Conservation (phyloP, 2,113 vertebrate genomes). For the Mastomys coucha region DNA sequence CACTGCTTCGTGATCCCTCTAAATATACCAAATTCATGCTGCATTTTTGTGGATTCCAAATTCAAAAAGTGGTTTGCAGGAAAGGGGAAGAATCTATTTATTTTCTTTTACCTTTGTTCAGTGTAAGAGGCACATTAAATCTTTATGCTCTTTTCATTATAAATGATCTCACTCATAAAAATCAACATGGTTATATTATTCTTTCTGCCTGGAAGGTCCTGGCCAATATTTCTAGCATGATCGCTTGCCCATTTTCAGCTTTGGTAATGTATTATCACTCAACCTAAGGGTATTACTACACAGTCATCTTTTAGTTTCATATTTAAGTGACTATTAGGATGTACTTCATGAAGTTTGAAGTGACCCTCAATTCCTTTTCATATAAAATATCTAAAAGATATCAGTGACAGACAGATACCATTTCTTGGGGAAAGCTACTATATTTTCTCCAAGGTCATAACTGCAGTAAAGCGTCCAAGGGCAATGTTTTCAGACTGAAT, state of each 20-base stretch:
- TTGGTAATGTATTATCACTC: conserved; percentile 72
- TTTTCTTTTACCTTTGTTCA: conserved; percentile 57
- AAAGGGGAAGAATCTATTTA: conserved; percentile 12
- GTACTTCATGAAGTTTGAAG: conserved; percentile 78
- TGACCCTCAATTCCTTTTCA: conserved; percentile 69
- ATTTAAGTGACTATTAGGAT: conserved; percentile 74
- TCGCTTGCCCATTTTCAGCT: conserved; percentile 67
- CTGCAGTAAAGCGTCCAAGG: conserved; percentile 74
- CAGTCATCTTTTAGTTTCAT: conserved; percentile 67
- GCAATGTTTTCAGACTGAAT: conserved; percentile 76
- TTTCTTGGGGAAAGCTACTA: conserved; percentile 70
- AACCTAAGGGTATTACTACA: conserved; percentile 68
- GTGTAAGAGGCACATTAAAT: conserved; percentile 53
- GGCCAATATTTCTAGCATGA: conserved; percentile 63
- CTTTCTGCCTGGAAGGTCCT: conserved; percentile 52
- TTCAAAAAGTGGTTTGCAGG: conserved; percentile 19
- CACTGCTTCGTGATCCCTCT: background rate
- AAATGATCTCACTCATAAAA: conserved; percentile 67
- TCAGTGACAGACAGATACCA: conserved; percentile 73
- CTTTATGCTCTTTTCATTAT: conserved; percentile 52
- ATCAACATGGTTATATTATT: conserved; percentile 50
- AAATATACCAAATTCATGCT: fast-evolving
- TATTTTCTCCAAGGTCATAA: conserved; percentile 80
- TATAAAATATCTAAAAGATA: conserved; percentile 78
- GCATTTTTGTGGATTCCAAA: background rate